Conservation (phyloP, 1,140 invertebrate species). For the Drosophila kurseongensis region DNA sequence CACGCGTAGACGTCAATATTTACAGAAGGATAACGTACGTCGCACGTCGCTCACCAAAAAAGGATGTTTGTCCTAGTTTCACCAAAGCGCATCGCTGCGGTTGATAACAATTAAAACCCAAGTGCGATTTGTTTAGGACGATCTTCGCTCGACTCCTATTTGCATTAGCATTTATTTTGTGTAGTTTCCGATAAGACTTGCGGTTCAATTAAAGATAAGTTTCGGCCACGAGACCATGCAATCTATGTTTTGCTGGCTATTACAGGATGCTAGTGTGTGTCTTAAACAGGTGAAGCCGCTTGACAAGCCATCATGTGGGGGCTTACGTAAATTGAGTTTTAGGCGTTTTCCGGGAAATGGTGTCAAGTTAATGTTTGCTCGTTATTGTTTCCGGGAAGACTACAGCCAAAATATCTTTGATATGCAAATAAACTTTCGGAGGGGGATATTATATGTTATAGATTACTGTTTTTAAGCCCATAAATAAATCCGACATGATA, state of each 20-base stretch:
- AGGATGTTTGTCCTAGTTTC: conserved; percentile 77
- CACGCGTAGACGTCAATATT: conserved; percentile 74
- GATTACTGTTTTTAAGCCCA: too few relatives aligned
- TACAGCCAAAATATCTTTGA: neutral
- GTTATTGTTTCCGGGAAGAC: conserved; percentile 75
- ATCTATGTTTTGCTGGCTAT: conserved; percentile 28
- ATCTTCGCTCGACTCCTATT: conserved; percentile 10
- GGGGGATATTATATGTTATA: neutral
- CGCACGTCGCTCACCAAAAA: conserved; percentile 47
- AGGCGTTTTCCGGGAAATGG: conserved; percentile 72
- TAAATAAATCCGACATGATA: too few relatives aligned
- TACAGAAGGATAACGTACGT: conserved; percentile 67
- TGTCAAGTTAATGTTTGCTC: conserved; percentile 73
- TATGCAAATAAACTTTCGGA: neutral
- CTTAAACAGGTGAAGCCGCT: conserved; percentile 59
- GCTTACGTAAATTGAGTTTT: conserved; percentile 54
- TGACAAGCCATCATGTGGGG: conserved; percentile 54
- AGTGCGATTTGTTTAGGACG: conserved; percentile 70
- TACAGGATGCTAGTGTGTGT: conserved; percentile 66
- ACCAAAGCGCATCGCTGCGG: conserved; percentile 58
- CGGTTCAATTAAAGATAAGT: conserved; percentile 71
- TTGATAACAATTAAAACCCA: conserved; percentile 62
- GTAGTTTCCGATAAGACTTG: conserved; percentile 66
- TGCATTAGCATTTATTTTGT: conserved; percentile 41
- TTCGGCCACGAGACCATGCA: conserved; percentile 40